Evolutionary conservation across 30 jellyfish, hydroid and myxozoan species (phyloP), one percentile per base, ranked within the genome.

Genomic region (Turritopsis dohrnii): DNA sequence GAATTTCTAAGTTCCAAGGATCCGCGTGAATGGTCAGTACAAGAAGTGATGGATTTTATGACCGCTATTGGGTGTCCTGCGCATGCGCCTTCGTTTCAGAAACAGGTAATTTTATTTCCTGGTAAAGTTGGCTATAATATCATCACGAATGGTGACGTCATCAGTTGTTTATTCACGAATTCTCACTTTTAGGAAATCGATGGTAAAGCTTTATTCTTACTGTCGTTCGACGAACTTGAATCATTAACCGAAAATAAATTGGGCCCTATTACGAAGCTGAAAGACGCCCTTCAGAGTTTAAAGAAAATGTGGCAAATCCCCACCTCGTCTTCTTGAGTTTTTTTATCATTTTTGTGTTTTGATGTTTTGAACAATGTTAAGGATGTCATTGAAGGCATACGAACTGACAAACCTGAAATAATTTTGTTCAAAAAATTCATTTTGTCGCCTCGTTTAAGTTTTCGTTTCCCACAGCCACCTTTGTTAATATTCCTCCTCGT

Each of bases 41-140:
- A 74, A 53, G 98, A 93, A 81, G 98, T 93, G 29, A 93, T 93
- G 98, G 98, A 93, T 80, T 93, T 93, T 54, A 89, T 93, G 29
- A 95, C 96, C 66, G 96, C 96, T n/a, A 93, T 93, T 54, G 98
- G 98, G 21, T 93, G 98, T 72, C 98, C 95, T 26, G 98, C 95
- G 54, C 98, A 93, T 76, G 98, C 98, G 13, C 80, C 86, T 72
- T 89, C 98, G 23, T 93, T 93, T 72, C 94, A 93, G 74, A 93
- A 93, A 73, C 98, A 93, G 91, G 98, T 93, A 16, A 19, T 28
- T n/a, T 53, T 17, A 21, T 52, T 28, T n/a, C n/a, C n/a, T n/a
- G n/a, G n/a, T n/a, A n/a, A n/a, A n/a, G n/a, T n/a, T n/a, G n/a
- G n/a, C n/a, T n/a, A n/a, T n/a, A n/a, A n/a, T n/a, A n/a, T n/a